Base-by-base conservation (phyloP, 1,140 invertebrate genomes). In the Drosophila tropicalis region DNA sequence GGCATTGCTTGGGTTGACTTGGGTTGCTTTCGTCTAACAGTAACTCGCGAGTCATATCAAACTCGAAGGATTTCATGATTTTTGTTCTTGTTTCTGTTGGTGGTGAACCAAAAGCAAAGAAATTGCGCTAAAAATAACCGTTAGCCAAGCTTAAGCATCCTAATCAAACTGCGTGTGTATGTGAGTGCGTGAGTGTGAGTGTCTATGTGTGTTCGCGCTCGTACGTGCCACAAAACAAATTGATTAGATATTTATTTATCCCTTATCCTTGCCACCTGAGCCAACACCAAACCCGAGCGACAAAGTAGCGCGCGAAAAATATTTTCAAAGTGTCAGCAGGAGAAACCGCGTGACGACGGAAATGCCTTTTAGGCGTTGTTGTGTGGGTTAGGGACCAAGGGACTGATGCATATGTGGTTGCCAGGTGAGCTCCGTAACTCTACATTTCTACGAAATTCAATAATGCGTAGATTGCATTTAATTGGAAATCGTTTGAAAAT, bases 61-160 rank as follows among this genome's bases (percentile, higher is more conserved):
- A 51, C 44, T 22, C 10, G 7, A 51, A 9, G 19, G 19, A 51
- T 51, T 51, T 22, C 44, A 51, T 51, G 44, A 62, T 44, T 62
- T 41, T 32, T 44, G 41, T 62, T 32, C 9, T 62, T 62, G 61
- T 44, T 47, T n/a, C 32, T 60, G 15, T 34, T 60, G 57, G 9
- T 40, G 12, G 19, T 12, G 13, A 15, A 71, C n/a, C n/a, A n/a
- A 17, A 39, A 34, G 29, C n/a, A 36, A 36, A 19, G 7, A 17
- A 36, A 36, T 47, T 36, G 67, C 25, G 34, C 67, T 56, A 56
- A 63, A 69, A 69, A 69, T 68, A 68, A 51, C 67, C 60, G 60
- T 32, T 63, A 13, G 22, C 40, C 54, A 36, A 40, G 36, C 40
- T 29, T 40, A 25, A 57, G 36, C 58, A 72, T 72, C 70, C 69